phyloP scores from a whole-genome alignment of 2,888 invertebrate genomes.

The Dryobota labecula region DNA sequence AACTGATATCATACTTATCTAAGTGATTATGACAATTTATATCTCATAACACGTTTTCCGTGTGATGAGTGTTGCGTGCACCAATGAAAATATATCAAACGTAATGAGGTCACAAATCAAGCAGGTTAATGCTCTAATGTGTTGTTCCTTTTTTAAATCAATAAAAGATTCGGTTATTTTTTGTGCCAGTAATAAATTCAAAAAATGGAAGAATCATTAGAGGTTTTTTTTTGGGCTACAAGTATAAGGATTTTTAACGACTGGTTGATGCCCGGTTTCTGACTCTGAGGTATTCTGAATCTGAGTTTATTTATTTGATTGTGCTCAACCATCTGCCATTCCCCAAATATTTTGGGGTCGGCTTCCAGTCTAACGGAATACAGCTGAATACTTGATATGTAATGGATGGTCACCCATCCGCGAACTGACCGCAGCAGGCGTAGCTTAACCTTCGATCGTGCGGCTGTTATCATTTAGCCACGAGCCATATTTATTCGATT shows the following conservation, averaged over 20 bases:
- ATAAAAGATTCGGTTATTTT: conserved; percentile 30
- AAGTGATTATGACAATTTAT: conserved; percentile 45
- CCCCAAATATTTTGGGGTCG: too few species aligned
- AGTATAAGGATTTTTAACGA: fast-evolving
- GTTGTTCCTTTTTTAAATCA: conserved; percentile 42
- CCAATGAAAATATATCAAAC: conserved; percentile 45
- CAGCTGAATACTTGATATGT: too few species aligned
- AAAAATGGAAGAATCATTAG: background rate
- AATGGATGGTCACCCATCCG: too few species aligned
- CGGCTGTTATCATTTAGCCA: too few species aligned
- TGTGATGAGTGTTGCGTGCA: conserved; percentile 47
- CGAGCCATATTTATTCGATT: too few species aligned
- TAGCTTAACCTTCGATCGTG: too few species aligned
- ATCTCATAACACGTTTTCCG: conserved; percentile 22
- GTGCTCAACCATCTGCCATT: too few species aligned
- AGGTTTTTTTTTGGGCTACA: background rate
- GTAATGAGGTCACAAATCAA: conserved; percentile 53
- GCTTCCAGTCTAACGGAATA: too few species aligned
- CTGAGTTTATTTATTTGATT: background rate
- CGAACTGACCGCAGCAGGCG: too few species aligned
- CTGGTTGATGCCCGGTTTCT: background rate
- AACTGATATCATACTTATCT: conserved; percentile 27
- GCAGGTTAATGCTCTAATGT: conserved; percentile 41
- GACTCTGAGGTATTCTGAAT: background rate
- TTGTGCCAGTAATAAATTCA: conserved; percentile 12